phyloP scores from a whole-genome alignment of 1,140 invertebrate genomes.

The Philotrypesis tridentata region DNA sequence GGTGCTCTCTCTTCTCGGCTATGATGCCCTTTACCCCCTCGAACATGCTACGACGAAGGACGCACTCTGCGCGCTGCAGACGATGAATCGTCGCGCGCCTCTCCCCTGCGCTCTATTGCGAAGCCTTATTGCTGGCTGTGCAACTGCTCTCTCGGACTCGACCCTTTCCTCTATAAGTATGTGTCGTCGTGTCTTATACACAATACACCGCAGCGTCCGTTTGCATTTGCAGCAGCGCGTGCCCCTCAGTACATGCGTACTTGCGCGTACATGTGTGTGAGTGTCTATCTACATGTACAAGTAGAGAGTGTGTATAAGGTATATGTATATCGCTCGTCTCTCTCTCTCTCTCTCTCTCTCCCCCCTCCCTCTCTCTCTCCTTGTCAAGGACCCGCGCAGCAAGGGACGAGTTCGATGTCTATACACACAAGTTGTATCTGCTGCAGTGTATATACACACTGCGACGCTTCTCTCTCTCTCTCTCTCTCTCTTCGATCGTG shows the following conservation, averaged over 20 bases:
- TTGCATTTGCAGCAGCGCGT: background rate
- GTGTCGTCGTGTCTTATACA: too few species aligned
- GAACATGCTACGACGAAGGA: background rate
- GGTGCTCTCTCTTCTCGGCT: background rate
- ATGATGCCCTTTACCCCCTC: background rate
- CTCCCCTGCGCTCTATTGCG: too few species aligned
- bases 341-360: background rate
- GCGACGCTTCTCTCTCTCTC: background rate
- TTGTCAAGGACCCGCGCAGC: conserved; percentile 23
- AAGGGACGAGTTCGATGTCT: background rate
- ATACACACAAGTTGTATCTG: too few species aligned
- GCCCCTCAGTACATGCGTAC: background rate
- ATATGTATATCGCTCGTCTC: background rate
- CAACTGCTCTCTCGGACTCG: too few species aligned
- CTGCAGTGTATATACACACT: background rate
- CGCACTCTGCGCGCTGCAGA: background rate
- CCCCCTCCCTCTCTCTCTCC: background rate
- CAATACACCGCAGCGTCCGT: background rate
- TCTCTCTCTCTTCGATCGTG: background rate
- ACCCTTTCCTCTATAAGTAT: background rate
- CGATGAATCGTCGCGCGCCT: too few species aligned
- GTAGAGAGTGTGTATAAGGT: too few species aligned
- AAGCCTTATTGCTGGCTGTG: too few species aligned
- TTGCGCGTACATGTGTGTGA: background rate
- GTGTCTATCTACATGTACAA: background rate